Percentiles rank a stretch among this genome's conserved stretches.
These are phyloP conservation scores for Blomia tropicalis DNA, from an alignment of 2,888 invertebrate genomes.

Conservation along the genomic window DNA sequence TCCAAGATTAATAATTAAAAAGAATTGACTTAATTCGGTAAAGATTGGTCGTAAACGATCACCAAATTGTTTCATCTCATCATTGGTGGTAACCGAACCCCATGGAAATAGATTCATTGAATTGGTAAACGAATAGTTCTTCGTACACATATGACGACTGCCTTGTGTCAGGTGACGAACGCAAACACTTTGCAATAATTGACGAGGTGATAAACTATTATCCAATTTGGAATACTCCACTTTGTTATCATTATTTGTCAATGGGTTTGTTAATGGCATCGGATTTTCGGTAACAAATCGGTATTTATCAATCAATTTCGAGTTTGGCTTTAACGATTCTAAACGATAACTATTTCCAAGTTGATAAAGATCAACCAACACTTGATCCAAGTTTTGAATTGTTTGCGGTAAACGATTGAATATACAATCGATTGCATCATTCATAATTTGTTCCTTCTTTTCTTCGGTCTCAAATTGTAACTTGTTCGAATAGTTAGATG, in stretches of 20 bases:
- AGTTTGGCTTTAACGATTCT: not conserved
- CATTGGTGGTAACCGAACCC: not conserved
- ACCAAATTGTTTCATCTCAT: not conserved
- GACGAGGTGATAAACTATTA: not conserved
- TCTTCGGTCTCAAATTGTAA: conserved; percentile 3
- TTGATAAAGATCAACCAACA: not conserved
- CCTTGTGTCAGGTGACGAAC: not conserved
- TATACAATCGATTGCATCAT: not conserved
- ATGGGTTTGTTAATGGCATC: not conserved
- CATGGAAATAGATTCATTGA: not conserved
- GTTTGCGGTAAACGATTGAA: not conserved
- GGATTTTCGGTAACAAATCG: not conserved
- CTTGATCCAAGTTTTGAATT: not conserved
- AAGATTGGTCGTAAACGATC: not conserved
- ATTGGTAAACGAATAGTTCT: not conserved
- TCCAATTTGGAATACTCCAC: not conserved
- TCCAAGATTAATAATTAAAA: conserved; percentile 5
- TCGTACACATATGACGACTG: not conserved
- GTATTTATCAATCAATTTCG: not conserved
- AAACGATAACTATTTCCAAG: not conserved
- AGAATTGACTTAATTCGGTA: not conserved
- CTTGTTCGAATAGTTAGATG: not conserved
- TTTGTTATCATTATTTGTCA: not conserved
- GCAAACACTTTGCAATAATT: not conserved
- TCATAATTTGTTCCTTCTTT: conserved; percentile 6